Percentiles rank a stretch among this genome's conserved stretches.
phyloP scores from a whole-genome alignment of 2,888 invertebrate genomes.

The Ectobius pallidus region DNA sequence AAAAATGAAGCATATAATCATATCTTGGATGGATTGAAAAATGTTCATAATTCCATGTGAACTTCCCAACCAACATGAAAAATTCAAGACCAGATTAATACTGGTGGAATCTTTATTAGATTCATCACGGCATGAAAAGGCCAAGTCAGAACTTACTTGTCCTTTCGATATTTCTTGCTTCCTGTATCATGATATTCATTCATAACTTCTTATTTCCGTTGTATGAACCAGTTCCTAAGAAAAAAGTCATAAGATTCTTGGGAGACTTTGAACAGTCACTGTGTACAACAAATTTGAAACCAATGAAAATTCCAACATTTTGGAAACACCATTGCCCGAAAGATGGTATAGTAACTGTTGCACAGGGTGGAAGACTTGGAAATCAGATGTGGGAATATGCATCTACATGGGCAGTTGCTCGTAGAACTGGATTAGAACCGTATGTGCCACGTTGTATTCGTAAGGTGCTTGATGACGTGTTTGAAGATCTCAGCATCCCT shows the following conservation, averaged over 20 bases:
- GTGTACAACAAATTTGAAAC: constrained; percentile 57
- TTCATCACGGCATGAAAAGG: constrained; percentile 40
- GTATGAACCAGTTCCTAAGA: constrained; percentile 56
- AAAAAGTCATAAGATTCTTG: constrained; percentile 53
- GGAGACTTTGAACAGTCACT: constrained; percentile 62
- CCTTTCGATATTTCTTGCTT: constrained; percentile 62
- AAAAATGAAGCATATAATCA: background rate
- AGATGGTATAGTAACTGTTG: constrained; percentile 58
- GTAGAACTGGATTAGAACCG: constrained; percentile 57
- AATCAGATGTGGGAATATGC: constrained; percentile 62
- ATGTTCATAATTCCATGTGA: background rate
- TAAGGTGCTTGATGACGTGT: constrained; percentile 60
- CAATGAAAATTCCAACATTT: constrained; percentile 49
- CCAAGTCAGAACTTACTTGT: constrained; percentile 64
- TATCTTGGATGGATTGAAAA: no score
- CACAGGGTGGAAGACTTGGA: constrained; percentile 56
- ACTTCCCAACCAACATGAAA: background rate
- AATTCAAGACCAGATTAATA: background rate
- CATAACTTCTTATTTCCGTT: constrained; percentile 66
- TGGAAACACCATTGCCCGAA: constrained; percentile 52
- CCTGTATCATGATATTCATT: constrained; percentile 63
- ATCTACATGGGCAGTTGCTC: constrained; percentile 58
- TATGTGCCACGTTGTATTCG: constrained; percentile 59
- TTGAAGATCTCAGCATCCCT: constrained; percentile 61
- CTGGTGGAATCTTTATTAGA: background rate